A percentile compares a stretch with the other conserved stretches of the same genome.
phyloP scores from a whole-genome alignment of 2,797 vertebrate genomes.

The Galaxias olidus region DNA sequence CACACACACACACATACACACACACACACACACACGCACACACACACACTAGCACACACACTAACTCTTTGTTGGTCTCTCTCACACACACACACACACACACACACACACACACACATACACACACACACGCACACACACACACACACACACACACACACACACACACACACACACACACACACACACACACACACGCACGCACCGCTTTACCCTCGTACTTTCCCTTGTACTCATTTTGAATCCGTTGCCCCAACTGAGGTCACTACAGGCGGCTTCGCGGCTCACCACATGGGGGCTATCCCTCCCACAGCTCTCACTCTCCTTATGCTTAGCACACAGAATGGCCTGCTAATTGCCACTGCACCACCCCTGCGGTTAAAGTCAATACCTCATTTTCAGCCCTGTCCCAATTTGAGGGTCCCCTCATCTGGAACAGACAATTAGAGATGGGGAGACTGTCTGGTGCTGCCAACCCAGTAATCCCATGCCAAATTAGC shows the following conservation, averaged over 20 bases:
- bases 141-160: too few species aligned
- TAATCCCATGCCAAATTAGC: too few species aligned
- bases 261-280: not conserved
- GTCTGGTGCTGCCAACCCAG: slow-evolving; percentile 36
- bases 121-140: too few species aligned
- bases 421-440: slow-evolving; percentile 60
- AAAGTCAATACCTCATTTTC: slow-evolving; percentile 66
- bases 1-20: too few species aligned
- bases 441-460: slow-evolving; percentile 65
- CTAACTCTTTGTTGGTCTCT: slow-evolving; percentile 20
- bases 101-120: too few species aligned
- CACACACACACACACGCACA: too few species aligned
- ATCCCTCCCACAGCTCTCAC: slow-evolving; percentile 9
- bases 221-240: not conserved
- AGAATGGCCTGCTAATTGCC: slow-evolving; percentile 63
- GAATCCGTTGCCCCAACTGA: not conserved
- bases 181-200: too few species aligned
- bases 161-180: not conserved
- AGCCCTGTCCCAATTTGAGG: slow-evolving; percentile 56
- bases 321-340: slow-evolving; percentile 33
- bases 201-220: too few species aligned
- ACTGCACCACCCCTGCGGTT: slow-evolving; percentile 57
- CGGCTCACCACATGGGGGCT: not conserved
- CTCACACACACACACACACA: not conserved
- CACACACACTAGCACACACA: too few species aligned